A percentile compares a stretch with the other conserved stretches of the same genome.
These are phyloP conservation scores for Otocyon megalotis DNA, from an alignment of 2,113 vertebrate genomes.

Conservation along the genomic window DNA sequence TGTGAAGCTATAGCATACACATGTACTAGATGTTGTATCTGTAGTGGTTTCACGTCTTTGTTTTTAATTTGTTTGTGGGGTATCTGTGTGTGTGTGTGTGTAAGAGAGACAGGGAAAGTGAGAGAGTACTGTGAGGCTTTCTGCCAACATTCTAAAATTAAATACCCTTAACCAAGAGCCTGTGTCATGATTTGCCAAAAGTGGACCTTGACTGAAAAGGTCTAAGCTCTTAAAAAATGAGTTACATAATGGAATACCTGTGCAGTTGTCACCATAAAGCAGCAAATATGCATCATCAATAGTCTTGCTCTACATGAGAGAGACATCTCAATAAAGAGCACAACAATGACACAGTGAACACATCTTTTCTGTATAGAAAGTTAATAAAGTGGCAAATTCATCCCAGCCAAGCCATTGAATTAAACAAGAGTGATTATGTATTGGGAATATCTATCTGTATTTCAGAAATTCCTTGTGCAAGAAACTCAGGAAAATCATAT, in stretches of 20 bases:
- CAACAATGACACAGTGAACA: neutral
- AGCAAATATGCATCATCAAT: neutral
- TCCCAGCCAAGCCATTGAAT: neutral
- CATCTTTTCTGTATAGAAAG: neutral
- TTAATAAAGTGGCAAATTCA: neutral
- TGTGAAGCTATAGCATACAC: neutral
- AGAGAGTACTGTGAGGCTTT: neutral
- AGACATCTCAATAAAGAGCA: neutral
- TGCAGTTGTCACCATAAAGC: neutral
- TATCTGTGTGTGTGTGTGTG: neutral
- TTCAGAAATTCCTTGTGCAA: conserved; percentile 11
- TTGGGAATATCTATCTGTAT: neutral
- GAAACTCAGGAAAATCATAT: neutral
- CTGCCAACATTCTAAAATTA: neutral
- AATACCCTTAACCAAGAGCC: neutral
- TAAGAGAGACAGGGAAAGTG: neutral
- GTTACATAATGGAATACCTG: neutral
- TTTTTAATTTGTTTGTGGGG: neutral
- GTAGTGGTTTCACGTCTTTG: neutral
- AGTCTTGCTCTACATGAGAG: neutral
- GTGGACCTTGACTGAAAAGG: neutral
- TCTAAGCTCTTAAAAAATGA: conserved; percentile 8
- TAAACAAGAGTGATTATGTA: neutral
- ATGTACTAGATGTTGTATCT: neutral
- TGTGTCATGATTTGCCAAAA: neutral